phyloP scores from a whole-genome alignment of 2,888 invertebrate genomes.

The Sesia apiformis region DNA sequence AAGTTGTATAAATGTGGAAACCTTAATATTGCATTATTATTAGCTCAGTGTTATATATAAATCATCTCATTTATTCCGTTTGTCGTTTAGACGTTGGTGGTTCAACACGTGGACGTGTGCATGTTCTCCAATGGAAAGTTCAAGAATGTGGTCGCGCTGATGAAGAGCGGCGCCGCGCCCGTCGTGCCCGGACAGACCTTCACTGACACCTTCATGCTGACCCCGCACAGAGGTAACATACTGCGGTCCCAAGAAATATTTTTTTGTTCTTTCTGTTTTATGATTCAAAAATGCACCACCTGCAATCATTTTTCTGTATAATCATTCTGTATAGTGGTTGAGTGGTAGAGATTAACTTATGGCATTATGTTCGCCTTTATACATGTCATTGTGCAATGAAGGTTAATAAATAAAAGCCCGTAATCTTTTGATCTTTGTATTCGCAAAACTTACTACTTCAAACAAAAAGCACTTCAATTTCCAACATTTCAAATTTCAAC shows the following conservation, averaged over 20 bases:
- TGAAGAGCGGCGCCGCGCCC: slow-evolving; percentile 75
- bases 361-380: background rate
- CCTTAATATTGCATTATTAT: too few relatives aligned
- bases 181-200: slow-evolving; percentile 78
- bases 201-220: slow-evolving; percentile 78
- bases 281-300: background rate
- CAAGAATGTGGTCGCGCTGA: slow-evolving; percentile 90
- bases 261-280: background rate
- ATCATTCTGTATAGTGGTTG: background rate
- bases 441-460: too few relatives aligned
- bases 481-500: too few relatives aligned
- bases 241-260: background rate
- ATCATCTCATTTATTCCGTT: too few relatives aligned
- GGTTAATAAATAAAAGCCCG: too few relatives aligned
- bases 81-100: slow-evolving; percentile 80
- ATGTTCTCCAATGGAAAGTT: slow-evolving; percentile 97
- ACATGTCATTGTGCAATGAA: background rate
- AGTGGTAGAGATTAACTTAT: background rate
- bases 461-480: too few relatives aligned
- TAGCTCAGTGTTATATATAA: too few relatives aligned
- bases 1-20: too few relatives aligned
- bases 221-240: slow-evolving; percentile 76
- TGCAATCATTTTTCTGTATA: background rate
- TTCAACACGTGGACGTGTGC: slow-evolving; percentile 94
- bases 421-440: too few relatives aligned